Base-by-base conservation (phyloP, 2,113 vertebrate species). In the Bujurquina vittata region DNA sequence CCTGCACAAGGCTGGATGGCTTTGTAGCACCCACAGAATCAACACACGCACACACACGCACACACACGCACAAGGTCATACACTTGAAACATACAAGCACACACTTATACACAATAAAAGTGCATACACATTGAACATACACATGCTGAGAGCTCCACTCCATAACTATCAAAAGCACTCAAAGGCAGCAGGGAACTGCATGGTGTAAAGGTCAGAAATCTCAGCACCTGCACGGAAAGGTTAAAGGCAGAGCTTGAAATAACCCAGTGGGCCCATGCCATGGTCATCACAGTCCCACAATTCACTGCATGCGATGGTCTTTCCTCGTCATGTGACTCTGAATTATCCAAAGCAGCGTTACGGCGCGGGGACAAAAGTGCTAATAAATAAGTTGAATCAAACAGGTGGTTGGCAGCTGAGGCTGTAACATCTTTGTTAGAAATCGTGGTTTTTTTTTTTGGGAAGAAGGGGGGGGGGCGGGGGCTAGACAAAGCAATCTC, bases 161-260 rank as follows among this genome's bases (percentile, higher is more conserved):
- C 86, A 85, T 83, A 89, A 80, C 90, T 73, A 92, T 90, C 87
- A 88, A 81, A 88, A 61, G 93, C 91, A 86, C 84, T 92, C 89
- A 89, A n/a, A 93, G 82, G 88, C 89, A 89, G 92, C 84, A 35
- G 92, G 92, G 83, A 87, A 43, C 65, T 55, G 43, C 67, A 12
- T 1, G 73, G 76, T 85, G 84, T 17, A 94, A 94, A 95, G 91
- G 93, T 94, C 92, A 93, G 61, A 78, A 74, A 87, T 88, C 90
- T 94, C 88, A 84, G 85, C 89, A 91, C 90, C 90, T 92, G 91
- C 78, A 80, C 74, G 77, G 88, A 93, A 95, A 95, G 93, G 93
- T 93, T 91, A 94, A 92, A 93, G 89, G 85, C 91, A 80, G 84
- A 92, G 87, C 91, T 93, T 10, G 86, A 93, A 92, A 92, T 93